Evolutionary conservation across 2,888 invertebrate species (phyloP).

Genomic region (Cheiracanthium punctorium): DNA sequence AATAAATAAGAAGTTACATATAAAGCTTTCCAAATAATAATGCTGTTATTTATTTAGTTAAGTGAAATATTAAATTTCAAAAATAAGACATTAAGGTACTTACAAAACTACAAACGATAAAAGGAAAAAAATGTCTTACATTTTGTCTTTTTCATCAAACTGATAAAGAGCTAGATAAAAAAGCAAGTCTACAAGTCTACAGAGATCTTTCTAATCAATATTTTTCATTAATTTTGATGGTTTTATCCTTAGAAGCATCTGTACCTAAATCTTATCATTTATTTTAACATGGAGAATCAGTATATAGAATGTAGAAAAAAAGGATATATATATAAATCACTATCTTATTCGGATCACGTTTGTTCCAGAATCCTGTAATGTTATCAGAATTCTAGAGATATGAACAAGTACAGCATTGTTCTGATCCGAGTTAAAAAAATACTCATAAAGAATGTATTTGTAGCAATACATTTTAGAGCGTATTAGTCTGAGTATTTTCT

Average conservation of each 20-base stretch:
- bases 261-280: background rate
- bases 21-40: too few species aligned
- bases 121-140: too few species aligned
- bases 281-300: background rate
- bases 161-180: too few species aligned
- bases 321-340: background rate
- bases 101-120: too few species aligned
- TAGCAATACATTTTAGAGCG: background rate
- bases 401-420: background rate
- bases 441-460: background rate
- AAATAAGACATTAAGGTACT: too few species aligned
- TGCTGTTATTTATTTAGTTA: too few species aligned
- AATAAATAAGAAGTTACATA: too few species aligned
- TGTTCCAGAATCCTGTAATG: background rate
- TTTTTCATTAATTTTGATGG: background rate
- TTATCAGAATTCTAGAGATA: background rate
- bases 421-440: background rate
- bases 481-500: too few species aligned
- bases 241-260: background rate
- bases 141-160: too few species aligned
- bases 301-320: background rate
- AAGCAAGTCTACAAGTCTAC: too few species aligned
- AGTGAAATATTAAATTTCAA: too few species aligned
- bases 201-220: background rate
- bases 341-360: background rate